Evolutionary conservation across 1,140 invertebrate genomes (phyloP).

Genomic region (Drosophila malerkotliana): DNA sequence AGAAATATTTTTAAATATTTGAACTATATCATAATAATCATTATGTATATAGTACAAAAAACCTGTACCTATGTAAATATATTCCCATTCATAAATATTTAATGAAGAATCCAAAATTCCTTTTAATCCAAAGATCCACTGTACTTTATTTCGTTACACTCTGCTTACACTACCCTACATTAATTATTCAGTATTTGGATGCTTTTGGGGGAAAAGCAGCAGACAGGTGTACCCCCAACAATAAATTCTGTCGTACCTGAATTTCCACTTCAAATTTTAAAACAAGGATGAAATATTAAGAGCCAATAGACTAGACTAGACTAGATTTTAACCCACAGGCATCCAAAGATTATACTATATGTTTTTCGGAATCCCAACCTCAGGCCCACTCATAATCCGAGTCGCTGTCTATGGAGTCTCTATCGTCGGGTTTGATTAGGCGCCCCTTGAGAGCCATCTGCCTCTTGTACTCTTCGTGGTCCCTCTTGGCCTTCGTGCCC

Average conservation of each 20-base stretch:
- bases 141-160: background rate
- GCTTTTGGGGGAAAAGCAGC: background rate
- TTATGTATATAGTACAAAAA: background rate
- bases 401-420: too few relatives aligned
- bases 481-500: too few relatives aligned
- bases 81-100: too few relatives aligned
- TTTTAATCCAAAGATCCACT: background rate
- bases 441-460: too few relatives aligned
- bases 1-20: too few relatives aligned
- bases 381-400: too few relatives aligned
- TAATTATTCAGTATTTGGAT: conserved; percentile 11
- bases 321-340: too few relatives aligned
- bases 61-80: background rate
- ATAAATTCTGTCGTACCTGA: background rate
- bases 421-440: too few relatives aligned
- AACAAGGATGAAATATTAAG: background rate
- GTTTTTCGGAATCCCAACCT: too few relatives aligned
- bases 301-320: background rate
- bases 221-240: background rate
- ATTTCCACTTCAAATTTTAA: background rate
- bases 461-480: too few relatives aligned
- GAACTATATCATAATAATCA: too few relatives aligned
- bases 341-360: too few relatives aligned
- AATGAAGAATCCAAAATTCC: background rate
- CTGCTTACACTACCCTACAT: background rate